Conservation (phyloP, 2,113 vertebrate species). For the Heliornis fulica region DNA sequence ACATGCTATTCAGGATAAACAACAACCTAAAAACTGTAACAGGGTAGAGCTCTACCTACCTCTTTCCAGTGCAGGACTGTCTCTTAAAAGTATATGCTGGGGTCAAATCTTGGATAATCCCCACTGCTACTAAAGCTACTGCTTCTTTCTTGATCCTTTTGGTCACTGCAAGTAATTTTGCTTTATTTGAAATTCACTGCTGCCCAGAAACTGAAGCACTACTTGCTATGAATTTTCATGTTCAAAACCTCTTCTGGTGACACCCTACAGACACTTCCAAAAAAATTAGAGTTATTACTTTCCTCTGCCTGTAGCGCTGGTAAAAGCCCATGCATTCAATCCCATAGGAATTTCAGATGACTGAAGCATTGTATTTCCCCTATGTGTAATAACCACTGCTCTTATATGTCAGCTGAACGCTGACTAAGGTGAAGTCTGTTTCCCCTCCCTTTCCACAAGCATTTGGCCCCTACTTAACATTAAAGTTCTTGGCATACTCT, state of each 20-base stretch:
- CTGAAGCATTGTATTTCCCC: constrained; percentile 15
- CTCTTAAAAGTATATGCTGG: background rate
- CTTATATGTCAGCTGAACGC: background rate
- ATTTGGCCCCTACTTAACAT: background rate
- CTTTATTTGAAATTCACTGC: background rate
- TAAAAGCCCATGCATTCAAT: background rate
- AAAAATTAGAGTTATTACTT: background rate
- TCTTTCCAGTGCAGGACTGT: background rate
- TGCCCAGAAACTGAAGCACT: background rate
- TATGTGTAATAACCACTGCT: background rate
- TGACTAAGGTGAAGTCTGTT: background rate
- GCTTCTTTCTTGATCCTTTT: background rate
- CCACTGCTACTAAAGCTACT: background rate
- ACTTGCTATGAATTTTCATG: background rate
- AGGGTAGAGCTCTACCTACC: background rate
- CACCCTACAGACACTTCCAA: background rate
- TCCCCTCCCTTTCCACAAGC: background rate
- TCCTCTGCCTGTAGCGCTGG: background rate
- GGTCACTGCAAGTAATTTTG: background rate
- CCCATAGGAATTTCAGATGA: constrained; percentile 16
- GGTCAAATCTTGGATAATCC: background rate
- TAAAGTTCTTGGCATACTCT: background rate
- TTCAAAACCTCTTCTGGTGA: background rate
- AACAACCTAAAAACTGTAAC: background rate
- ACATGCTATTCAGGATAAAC: background rate